A percentile compares a stretch with the other conserved stretches of the same genome.
Conservation (phyloP, 2,797 vertebrate species). For the Xiphorhynchus erythropygius region DNA sequence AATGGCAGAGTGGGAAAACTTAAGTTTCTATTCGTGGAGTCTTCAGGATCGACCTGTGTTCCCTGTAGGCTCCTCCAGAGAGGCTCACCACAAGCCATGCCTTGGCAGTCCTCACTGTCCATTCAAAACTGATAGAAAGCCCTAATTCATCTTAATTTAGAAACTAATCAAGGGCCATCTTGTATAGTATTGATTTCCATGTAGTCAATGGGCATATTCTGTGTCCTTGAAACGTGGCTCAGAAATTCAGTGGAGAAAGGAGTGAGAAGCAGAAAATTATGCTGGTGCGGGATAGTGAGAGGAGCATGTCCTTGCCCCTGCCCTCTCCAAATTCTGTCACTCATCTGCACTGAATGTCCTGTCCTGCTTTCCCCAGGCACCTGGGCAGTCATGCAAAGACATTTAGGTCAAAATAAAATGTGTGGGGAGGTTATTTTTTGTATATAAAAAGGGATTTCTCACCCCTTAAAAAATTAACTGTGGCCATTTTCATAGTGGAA, state of each 20-base stretch:
- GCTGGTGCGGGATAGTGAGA: not conserved
- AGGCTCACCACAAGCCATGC: not conserved
- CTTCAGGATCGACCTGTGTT: not conserved
- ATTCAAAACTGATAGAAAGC: not conserved
- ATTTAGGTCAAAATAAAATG: not conserved
- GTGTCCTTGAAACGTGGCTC: not conserved
- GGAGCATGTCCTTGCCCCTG: fast-evolving
- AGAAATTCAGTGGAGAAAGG: not conserved
- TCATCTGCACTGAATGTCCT: not conserved
- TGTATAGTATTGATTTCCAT: not conserved
- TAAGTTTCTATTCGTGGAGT: not conserved
- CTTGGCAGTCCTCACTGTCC: not conserved
- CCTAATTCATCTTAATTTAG: not conserved
- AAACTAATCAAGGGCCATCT: not conserved
- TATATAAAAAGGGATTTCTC: not conserved
- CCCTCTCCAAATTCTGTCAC: not conserved
- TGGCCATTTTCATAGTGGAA: not conserved
- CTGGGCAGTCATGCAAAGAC: not conserved
- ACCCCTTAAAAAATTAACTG: not conserved
- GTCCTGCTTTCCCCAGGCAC: not conserved
- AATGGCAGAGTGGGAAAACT: not conserved
- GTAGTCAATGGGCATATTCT: not conserved
- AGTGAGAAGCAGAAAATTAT: not conserved
- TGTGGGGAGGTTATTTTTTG: not conserved
- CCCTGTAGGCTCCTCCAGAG: not conserved